phyloP scores from a whole-genome alignment of 2,797 vertebrate species.

The Limosa lapponica region DNA sequence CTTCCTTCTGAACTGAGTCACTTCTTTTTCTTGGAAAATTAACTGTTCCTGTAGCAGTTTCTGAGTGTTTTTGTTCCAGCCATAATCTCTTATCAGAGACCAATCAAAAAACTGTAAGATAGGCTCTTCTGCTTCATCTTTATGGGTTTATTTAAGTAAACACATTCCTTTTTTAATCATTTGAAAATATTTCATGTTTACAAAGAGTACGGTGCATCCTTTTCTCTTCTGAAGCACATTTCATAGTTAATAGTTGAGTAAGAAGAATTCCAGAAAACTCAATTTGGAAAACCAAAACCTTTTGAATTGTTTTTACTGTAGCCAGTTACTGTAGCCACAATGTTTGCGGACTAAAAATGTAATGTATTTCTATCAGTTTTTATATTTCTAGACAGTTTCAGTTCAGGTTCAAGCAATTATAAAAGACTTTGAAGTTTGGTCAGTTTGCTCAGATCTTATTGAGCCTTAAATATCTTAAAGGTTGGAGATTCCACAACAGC shows the following conservation, averaged over 20 bases:
- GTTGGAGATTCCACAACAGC: not conserved
- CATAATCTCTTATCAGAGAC: not conserved
- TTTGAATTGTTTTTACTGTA: not conserved
- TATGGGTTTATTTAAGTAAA: not conserved
- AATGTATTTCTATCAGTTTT: not conserved
- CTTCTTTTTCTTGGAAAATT: constrained; percentile 17
- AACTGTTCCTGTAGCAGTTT: not conserved
- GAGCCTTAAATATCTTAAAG: not conserved
- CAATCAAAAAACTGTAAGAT: not conserved
- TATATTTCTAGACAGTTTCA: not conserved
- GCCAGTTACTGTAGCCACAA: not conserved
- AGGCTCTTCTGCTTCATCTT: not conserved
- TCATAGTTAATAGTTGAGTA: not conserved
- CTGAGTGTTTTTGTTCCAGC: not conserved
- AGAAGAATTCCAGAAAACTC: not conserved
- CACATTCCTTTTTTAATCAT: not conserved
- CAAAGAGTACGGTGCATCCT: not conserved
- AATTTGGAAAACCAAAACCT: not conserved
- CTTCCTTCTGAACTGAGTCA: not conserved
- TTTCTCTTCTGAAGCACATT: not conserved
- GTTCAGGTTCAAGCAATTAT: not conserved
- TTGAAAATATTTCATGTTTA: constrained; percentile 20
- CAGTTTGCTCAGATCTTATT: not conserved
- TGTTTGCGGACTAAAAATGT: not conserved
- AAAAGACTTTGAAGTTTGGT: not conserved